Percentiles rank a stretch among this genome's conserved stretches.
Evolutionary conservation across 2,113 vertebrate species (phyloP).

Genomic region (Bufo bufo): DNA sequence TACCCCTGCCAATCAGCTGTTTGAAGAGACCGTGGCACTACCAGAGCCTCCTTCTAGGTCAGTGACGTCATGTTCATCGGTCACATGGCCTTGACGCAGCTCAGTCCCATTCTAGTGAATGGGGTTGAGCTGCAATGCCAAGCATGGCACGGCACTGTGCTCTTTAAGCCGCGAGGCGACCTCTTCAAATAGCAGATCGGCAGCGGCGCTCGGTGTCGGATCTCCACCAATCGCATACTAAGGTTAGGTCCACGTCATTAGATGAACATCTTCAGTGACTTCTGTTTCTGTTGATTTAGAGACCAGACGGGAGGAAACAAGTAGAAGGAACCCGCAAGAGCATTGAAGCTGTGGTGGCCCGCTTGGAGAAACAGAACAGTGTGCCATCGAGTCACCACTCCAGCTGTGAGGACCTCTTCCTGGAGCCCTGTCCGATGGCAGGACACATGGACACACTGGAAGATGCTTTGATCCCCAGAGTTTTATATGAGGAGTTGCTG

Average conservation of each 20-base stretch:
- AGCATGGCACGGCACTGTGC: no score
- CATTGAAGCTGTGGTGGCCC: slow-evolving; percentile 95
- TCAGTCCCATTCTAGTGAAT: no score
- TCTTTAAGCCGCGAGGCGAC: no score
- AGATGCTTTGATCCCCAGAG: slow-evolving; percentile 86
- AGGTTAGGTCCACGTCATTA: neutral
- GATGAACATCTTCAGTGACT: slow-evolving; percentile 50
- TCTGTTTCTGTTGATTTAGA: slow-evolving; percentile 66
- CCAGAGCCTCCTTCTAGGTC: no score
- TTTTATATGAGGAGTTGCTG: slow-evolving; percentile 94
- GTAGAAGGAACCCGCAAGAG: slow-evolving; percentile 85
- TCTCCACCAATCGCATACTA: no score
- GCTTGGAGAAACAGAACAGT: slow-evolving; percentile 83
- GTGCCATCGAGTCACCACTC: slow-evolving; percentile 75
- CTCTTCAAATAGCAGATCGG: no score
- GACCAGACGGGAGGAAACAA: slow-evolving; percentile 79
- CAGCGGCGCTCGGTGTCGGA: no score
- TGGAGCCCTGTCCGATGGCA: slow-evolving; percentile 72
- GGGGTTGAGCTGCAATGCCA: no score
- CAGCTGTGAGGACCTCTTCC: slow-evolving; percentile 75
- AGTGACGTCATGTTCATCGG: no score
- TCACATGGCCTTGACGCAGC: no score
- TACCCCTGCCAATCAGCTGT: no score
- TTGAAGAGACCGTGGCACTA: no score
- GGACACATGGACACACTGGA: slow-evolving; percentile 78